Base-by-base conservation (phyloP, 2,888 invertebrate species). In the Heterodera filipjevi region DNA sequence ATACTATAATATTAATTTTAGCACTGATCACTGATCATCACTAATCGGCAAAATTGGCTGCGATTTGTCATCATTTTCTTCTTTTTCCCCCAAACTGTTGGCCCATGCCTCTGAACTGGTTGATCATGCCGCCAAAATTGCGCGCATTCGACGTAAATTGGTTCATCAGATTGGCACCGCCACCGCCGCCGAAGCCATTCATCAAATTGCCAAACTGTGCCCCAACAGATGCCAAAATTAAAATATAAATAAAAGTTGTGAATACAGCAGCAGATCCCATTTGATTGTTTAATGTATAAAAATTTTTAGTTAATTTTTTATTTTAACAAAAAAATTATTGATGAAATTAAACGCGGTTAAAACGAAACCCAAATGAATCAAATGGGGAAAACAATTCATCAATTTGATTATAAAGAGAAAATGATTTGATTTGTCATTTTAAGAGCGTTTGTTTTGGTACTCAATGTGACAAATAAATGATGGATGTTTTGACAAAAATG, bases 201-300 rank as follows among this genome's bases (percentile, higher is more conserved):
- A 59, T 5, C 59, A 59, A 59, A 59, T n/a, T 59, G 59, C 59
- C n/a, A 59, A 59, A 59, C n/a, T 59, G 59, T 59, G 19, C 59
- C 10, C 27, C 59, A 27, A 59, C 59, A 22, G 27, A 3, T n/a
- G n/a, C 3, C 19, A 16, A n/a, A n/a, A n/a, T 59, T n/a, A 59
- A 59, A 59, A 59, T 59, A 10, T 6, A 6, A 27, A 59, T n/a
- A n/a, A 59, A 59, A 59, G n/a, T 5, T n/a, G 46, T 5, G 14
- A 5, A 59, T 6, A 59, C n/a, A 59, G 22, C 3, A 8, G 59
- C 16, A 53, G 19, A 19, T 22, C n/a, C n/a, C n/a, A n/a, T n/a
- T n/a, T n/a, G n/a, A 53, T 53, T 53, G 14, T 53, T 53, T 44
- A 44, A 44, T 44, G 44, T 5, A 44, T 44, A 44, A 44, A 44